Percentiles rank a stretch among this genome's conserved stretches.
phyloP scores from a whole-genome alignment of 2,113 vertebrate species.

The Neomonachus schauinslandi region DNA sequence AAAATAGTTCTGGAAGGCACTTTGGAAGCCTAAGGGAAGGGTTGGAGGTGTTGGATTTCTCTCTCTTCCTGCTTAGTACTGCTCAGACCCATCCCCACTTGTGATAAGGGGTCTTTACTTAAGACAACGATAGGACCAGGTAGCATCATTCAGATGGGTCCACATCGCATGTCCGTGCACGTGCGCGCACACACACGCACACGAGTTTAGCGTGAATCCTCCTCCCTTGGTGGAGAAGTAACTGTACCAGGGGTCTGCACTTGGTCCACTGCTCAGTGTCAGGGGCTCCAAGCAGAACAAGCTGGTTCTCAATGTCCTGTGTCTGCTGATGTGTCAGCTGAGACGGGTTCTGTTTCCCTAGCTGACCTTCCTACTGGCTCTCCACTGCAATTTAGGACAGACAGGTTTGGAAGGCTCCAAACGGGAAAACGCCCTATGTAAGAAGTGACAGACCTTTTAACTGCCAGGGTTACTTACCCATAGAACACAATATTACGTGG shows the following conservation, averaged over 20 bases:
- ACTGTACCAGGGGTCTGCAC: rapidly evolving
- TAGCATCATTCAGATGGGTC: background rate
- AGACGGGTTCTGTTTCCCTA: background rate
- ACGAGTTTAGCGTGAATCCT: background rate
- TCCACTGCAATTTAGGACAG: background rate
- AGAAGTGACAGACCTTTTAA: background rate
- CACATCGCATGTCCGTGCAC: rapidly evolving
- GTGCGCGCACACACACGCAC: background rate
- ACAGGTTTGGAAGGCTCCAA: background rate
- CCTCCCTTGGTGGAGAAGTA: background rate
- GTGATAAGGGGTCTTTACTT: background rate
- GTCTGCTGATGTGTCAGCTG: background rate
- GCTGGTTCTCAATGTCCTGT: background rate
- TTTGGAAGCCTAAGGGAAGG: background rate
- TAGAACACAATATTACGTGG: background rate
- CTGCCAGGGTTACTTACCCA: background rate
- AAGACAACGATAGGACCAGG: background rate
- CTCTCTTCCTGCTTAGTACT: background rate
- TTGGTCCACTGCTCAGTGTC: background rate
- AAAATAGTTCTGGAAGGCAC: background rate
- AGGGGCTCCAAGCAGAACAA: background rate
- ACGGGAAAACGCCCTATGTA: background rate
- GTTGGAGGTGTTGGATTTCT: background rate
- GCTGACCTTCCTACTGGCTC: background rate
- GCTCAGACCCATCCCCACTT: background rate